Percentiles rank a stretch among this genome's conserved stretches.
phyloP scores from a whole-genome alignment of 92 coral and sea anemone species.

The Epizoanthus illoricatus region DNA sequence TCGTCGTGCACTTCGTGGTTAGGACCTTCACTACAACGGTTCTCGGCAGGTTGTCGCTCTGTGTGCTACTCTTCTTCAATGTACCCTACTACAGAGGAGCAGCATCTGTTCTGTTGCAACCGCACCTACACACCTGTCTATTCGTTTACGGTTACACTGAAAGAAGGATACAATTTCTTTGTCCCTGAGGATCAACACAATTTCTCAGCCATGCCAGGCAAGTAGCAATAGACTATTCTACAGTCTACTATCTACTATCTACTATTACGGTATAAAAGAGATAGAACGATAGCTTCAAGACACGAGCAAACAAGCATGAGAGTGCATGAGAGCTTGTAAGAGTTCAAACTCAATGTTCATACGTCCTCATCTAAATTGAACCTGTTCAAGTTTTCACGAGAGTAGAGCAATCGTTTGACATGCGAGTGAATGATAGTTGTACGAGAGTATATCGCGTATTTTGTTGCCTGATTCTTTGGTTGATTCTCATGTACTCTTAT shows the following conservation, averaged over 20 bases:
- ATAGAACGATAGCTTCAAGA: too few relatives aligned
- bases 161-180: conserved; percentile 67
- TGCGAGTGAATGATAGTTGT: too few relatives aligned
- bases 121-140: conserved; percentile 49
- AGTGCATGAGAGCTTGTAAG: too few relatives aligned
- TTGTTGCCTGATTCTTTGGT: too few relatives aligned
- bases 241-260: conserved; percentile 31
- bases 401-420: too few relatives aligned
- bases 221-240: conserved; percentile 34
- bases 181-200: conserved; percentile 38
- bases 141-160: conserved; percentile 40
- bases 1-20: conserved; percentile 21
- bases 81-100: background rate
- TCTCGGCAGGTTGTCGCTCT: background rate
- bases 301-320: too few relatives aligned
- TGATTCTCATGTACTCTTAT: too few relatives aligned
- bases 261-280: too few relatives aligned
- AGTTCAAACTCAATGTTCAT: too few relatives aligned
- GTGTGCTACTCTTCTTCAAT: conserved; percentile 20
- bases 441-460: too few relatives aligned
- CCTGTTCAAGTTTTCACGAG: too few relatives aligned
- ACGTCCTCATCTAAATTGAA: too few relatives aligned
- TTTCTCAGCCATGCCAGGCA: conserved; percentile 53
- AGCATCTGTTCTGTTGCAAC: conserved; percentile 9
- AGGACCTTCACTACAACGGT: background rate